These are phyloP conservation scores for Sisor rabdophorus DNA, from an alignment of 2,113 vertebrate species.

Conservation along the genomic window DNA sequence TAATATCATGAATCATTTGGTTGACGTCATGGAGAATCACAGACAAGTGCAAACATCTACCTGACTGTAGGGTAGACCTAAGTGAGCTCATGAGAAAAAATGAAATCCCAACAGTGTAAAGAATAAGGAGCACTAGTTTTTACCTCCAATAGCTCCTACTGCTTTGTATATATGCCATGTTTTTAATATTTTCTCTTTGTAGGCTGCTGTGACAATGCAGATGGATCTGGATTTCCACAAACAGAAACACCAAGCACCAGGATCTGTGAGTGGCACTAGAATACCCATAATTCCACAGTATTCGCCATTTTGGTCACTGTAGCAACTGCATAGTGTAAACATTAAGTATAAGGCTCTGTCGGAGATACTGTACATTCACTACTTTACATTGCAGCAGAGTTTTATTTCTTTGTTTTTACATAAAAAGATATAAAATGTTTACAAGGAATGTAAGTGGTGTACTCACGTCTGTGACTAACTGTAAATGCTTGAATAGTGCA, in stretches of 20 bases:
- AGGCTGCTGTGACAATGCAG: conserved; percentile 6
- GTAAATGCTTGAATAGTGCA: too few relatives aligned
- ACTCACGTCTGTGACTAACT: too few relatives aligned
- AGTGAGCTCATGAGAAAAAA: neutral
- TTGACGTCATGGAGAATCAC: neutral
- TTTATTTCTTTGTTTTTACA: too few relatives aligned
- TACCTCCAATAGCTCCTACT: neutral
- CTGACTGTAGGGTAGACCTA: neutral
- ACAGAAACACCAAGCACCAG: neutral
- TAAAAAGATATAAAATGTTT: too few relatives aligned
- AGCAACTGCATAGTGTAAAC: neutral
- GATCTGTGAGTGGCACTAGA: conserved; percentile 10
- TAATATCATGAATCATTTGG: neutral
- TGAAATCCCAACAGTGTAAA: neutral
- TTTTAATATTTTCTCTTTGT: neutral
- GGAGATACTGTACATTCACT: too few relatives aligned
- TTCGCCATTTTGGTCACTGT: neutral
- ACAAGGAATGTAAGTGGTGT: too few relatives aligned
- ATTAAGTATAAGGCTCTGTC: too few relatives aligned
- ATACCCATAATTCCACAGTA: neutral
- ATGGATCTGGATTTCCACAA: conserved; percentile 6
- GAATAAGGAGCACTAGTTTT: neutral
- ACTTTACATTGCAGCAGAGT: too few relatives aligned
- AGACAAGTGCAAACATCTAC: neutral
- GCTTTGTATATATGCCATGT: neutral